Conservation (phyloP, 1,140 invertebrate species). For the Rhizoglyphus robini region DNA sequence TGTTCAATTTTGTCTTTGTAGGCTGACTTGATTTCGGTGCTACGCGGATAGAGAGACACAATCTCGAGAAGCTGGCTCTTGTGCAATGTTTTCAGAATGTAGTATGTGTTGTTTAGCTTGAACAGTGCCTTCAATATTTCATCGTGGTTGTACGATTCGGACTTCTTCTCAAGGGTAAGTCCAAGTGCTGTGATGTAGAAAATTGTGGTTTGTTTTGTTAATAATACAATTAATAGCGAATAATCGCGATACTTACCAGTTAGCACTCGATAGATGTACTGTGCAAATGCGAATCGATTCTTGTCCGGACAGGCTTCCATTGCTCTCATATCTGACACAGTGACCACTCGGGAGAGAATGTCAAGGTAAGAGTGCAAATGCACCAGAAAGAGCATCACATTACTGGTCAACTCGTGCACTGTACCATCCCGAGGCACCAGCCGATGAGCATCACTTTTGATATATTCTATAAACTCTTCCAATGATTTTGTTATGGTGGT, state of each 20-base stretch:
- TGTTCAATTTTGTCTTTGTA: conserved; percentile 62
- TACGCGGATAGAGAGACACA: conserved; percentile 47
- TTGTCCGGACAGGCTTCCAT: conserved; percentile 24
- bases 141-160: conserved; percentile 52
- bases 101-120: conserved; percentile 76
- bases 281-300: conserved; percentile 27
- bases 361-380: conserved; percentile 45
- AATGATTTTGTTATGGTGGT: conserved; percentile 66
- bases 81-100: conserved; percentile 53
- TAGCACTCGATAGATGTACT: conserved; percentile 44
- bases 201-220: not conserved
- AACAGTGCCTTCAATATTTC: conserved; percentile 67
- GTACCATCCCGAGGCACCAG: conserved; percentile 80
- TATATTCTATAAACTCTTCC: conserved; percentile 81
- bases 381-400: conserved; percentile 73
- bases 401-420: conserved; percentile 84
- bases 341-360: conserved; percentile 26
- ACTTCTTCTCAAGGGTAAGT: conserved; percentile 64
- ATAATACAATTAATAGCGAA: not conserved
- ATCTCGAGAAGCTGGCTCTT: conserved; percentile 56
- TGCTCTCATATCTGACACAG: conserved; percentile 24
- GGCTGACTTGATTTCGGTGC: conserved; percentile 65
- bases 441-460: conserved; percentile 64
- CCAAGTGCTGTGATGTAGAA: conserved; percentile 51
- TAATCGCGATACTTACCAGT: not conserved